A percentile compares a stretch with the other conserved stretches of the same genome.
These are phyloP conservation scores for Spicauda simplicius DNA, from an alignment of 2,888 invertebrate genomes.

Conservation along the genomic window DNA sequence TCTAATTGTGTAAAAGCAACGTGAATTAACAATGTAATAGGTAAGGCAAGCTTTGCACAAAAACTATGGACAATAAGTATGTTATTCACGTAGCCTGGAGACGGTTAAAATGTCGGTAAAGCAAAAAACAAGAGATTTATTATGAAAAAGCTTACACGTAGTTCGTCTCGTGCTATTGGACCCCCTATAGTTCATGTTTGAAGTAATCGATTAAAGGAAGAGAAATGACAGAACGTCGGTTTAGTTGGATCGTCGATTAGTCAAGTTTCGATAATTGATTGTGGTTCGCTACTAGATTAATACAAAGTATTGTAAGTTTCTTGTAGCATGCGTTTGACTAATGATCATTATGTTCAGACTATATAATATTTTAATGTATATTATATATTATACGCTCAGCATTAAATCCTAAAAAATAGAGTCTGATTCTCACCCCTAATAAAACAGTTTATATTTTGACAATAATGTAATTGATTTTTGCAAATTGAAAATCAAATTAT, in stretches of 20 bases:
- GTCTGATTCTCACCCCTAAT: background rate
- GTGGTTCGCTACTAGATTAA: conserved; percentile 78
- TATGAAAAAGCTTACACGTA: conserved; percentile 66
- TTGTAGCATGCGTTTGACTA: conserved; percentile 44
- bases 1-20: conserved; percentile 50
- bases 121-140: conserved; percentile 67
- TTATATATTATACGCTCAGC: background rate
- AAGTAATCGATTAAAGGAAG: conserved; percentile 82
- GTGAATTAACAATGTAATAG: conserved; percentile 39
- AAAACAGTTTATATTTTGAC: too few species aligned
- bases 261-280: conserved; percentile 83
- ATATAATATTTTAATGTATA: conserved; percentile 7
- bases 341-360: conserved; percentile 39
- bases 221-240: conserved; percentile 82
- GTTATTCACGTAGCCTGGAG: conserved; percentile 19
- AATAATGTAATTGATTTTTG: background rate
- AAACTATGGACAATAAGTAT: conserved; percentile 26
- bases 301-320: conserved; percentile 55
- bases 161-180: conserved; percentile 62
- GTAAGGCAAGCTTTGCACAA: conserved; percentile 35
- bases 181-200: conserved; percentile 80
- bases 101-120: conserved; percentile 30
- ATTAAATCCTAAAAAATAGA: background rate
- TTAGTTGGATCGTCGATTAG: conserved; percentile 76
- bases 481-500: background rate